These are phyloP conservation scores for Scaptomyza graminum DNA, from an alignment of 1,140 invertebrate species.

Conservation along the genomic window DNA sequence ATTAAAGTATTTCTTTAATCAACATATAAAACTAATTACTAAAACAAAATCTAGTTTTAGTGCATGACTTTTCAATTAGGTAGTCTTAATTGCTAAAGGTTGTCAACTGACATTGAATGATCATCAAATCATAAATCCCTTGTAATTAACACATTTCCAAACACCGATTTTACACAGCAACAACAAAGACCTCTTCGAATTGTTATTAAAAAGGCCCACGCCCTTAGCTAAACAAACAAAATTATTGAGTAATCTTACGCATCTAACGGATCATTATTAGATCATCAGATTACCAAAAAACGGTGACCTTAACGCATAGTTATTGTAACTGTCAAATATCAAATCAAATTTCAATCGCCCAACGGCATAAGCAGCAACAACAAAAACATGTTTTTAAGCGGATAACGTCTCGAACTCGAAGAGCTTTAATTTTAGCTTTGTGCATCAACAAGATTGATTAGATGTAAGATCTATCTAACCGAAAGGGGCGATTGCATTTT, in stretches of 20 bases:
- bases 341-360: conserved; percentile 41
- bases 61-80: conserved; percentile 19
- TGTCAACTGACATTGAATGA: conserved; percentile 45
- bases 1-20: neutral
- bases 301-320: conserved; percentile 42
- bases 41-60: conserved; percentile 6
- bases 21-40: neutral
- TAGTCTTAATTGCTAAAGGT: conserved; percentile 22
- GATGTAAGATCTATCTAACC: conserved; percentile 47
- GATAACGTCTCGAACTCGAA: conserved; percentile 27
- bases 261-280: conserved; percentile 29
- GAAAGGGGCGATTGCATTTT: conserved; percentile 47
- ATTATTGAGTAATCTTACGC: conserved; percentile 21
- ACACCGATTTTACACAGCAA: conserved; percentile 23
- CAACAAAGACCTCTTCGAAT: neutral
- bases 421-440: conserved; percentile 6
- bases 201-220: conserved; percentile 22
- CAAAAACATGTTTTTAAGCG: conserved; percentile 45
- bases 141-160: conserved; percentile 39
- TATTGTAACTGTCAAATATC: conserved; percentile 35
- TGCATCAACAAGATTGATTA: conserved; percentile 64
- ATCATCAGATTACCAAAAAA: conserved; percentile 29
- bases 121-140: neutral
- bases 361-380: conserved; percentile 13
- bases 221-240: conserved; percentile 25